phyloP scores from a whole-genome alignment of 2,113 vertebrate genomes.

The Dipodomys stephensi region DNA sequence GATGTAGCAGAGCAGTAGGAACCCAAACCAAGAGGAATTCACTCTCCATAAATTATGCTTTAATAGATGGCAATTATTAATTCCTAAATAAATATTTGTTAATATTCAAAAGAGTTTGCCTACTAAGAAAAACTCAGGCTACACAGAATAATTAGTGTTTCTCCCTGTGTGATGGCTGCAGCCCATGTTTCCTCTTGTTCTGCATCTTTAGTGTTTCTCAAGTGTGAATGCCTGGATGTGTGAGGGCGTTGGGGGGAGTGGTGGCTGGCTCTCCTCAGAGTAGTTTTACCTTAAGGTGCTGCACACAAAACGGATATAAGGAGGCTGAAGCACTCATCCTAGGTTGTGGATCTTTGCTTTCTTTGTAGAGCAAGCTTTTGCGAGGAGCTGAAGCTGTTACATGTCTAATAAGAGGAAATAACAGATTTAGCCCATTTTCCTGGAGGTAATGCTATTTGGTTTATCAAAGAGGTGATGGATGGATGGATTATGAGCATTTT shows the following conservation, averaged over 20 bases:
- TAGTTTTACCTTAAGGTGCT: conserved; percentile 9
- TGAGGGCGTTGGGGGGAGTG: background rate
- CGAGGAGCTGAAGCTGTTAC: background rate
- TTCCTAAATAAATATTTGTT: conserved; percentile 82
- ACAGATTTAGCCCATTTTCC: background rate
- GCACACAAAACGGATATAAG: background rate
- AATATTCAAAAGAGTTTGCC: conserved; percentile 80
- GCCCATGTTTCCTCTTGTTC: conserved; percentile 50
- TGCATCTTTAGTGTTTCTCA: conserved; percentile 61
- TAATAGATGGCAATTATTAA: conserved; percentile 80
- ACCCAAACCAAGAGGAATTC: conserved; percentile 75
- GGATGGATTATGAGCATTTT: background rate
- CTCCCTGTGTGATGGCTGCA: conserved; percentile 53
- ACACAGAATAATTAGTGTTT: conserved; percentile 77
- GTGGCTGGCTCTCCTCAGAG: background rate
- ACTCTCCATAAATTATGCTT: conserved; percentile 74
- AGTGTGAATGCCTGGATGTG: conserved; percentile 63
- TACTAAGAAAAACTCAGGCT: conserved; percentile 79
- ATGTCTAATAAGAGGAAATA: conserved; percentile 7
- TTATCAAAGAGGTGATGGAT: background rate
- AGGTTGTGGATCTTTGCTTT: background rate
- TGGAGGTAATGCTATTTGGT: background rate
- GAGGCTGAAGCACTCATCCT: background rate
- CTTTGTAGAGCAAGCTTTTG: background rate
- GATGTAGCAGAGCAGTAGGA: conserved; percentile 66